A percentile compares a stretch with the other conserved stretches of the same genome.
These are phyloP conservation scores for Drosophila cracens DNA, from an alignment of 2,888 invertebrate genomes.

Conservation along the genomic window DNA sequence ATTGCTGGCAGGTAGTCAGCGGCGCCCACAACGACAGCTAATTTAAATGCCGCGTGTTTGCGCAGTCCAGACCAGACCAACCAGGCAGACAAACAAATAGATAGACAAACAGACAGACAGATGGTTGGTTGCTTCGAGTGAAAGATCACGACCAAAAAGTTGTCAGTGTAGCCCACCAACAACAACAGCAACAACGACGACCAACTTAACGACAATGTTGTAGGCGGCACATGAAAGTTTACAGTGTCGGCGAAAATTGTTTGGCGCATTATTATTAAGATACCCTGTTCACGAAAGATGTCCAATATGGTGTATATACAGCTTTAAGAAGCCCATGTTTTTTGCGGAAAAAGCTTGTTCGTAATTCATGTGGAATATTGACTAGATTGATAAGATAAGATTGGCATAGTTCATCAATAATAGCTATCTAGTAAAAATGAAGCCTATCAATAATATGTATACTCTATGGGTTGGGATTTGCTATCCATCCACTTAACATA, in stretches of 20 bases:
- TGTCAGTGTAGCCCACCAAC: constrained; percentile 55
- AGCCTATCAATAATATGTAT: no score
- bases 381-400: not conserved
- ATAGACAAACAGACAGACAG: not conserved
- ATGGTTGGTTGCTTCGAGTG: constrained; percentile 63
- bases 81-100: constrained; percentile 1
- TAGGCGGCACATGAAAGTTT: constrained; percentile 79
- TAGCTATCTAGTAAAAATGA: no score
- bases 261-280: constrained; percentile 56
- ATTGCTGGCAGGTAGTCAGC: constrained; percentile 42
- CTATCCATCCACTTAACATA: no score
- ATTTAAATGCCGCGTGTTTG: constrained; percentile 74
- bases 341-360: not conserved
- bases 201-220: constrained; percentile 53
- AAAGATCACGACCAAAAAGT: constrained; percentile 80
- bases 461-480: no score
- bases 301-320: not conserved
- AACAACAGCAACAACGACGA: constrained; percentile 30
- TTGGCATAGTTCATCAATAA: no score
- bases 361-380: not conserved
- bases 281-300: constrained; percentile 30
- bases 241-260: constrained; percentile 70
- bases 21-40: constrained; percentile 73
- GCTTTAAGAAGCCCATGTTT: not conserved
- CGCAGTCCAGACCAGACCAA: constrained; percentile 43